Conservation (phyloP, 1,140 invertebrate genomes). For the Latrodectus geometricus region DNA sequence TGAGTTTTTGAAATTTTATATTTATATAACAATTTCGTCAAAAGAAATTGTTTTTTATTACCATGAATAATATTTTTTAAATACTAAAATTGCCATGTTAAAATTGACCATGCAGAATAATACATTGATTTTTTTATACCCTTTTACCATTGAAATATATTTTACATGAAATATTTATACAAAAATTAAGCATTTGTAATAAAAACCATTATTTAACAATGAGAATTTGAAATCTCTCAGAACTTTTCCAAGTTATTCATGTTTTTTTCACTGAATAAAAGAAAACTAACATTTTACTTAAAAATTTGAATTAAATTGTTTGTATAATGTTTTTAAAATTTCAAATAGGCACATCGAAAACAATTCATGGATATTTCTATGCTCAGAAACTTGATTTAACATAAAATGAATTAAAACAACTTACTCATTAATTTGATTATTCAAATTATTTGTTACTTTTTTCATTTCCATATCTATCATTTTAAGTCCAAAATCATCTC, state of each 20-base stretch:
- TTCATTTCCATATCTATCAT: conserved; percentile 91
- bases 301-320: no score
- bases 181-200: not conserved
- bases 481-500: conserved; percentile 81
- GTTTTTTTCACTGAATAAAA: not conserved
- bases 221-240: no score
- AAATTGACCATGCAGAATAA: no score
- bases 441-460: conserved; percentile 81
- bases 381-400: not conserved
- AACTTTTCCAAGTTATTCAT: not conserved
- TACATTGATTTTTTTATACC: no score
- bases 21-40: no score
- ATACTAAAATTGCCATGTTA: no score
- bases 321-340: no score
- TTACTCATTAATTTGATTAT: conserved; percentile 89
- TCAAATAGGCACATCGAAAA: not conserved
- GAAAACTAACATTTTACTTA: not conserved
- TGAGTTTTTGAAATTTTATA: no score
- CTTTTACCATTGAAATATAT: no score
- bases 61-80: no score
- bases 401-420: conserved; percentile 36
- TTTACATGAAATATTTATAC: no score
- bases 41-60: no score
- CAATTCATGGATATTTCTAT: not conserved
- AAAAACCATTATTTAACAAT: not conserved